A percentile compares a stretch with the other conserved stretches of the same genome.
These are phyloP conservation scores for Zophobas atratus DNA, from an alignment of 1,140 invertebrate genomes.

Conservation along the genomic window DNA sequence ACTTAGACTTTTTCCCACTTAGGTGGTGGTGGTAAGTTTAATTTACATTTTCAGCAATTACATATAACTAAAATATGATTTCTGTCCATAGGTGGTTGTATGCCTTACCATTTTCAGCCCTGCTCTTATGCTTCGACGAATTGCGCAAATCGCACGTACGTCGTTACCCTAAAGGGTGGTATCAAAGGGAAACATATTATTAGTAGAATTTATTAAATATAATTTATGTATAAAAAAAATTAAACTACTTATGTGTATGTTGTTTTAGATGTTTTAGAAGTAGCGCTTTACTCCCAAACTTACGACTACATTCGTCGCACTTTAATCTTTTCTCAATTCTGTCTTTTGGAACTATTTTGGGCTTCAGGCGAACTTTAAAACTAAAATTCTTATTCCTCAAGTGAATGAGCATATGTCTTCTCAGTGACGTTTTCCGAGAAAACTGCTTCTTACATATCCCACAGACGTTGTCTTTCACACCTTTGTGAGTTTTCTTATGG, in stretches of 20 bases:
- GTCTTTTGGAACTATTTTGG: neutral
- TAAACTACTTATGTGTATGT: neutral
- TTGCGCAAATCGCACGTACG: constrained; percentile 64
- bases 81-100: constrained; percentile 77
- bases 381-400: neutral
- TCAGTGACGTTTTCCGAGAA: constrained; percentile 1
- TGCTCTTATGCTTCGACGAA: constrained; percentile 87
- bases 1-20: constrained; percentile 74
- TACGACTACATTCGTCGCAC: neutral
- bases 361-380: neutral
- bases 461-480: constrained; percentile 1
- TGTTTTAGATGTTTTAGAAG: neutral
- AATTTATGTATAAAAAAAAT: neutral
- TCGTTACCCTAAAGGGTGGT: constrained; percentile 62
- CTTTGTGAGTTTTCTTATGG: constrained; percentile 12
- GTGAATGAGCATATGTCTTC: neutral
- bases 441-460: neutral
- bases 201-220: constrained; percentile 45
- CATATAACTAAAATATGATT: constrained; percentile 63
- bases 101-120: constrained; percentile 81
- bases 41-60: neutral
- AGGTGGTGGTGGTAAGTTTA: constrained; percentile 64
- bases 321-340: neutral
- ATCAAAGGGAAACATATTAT: constrained; percentile 64
- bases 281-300: neutral